Evolutionary conservation across 2,888 invertebrate genomes (phyloP), one percentile per base, ranked within the genome.

Genomic region (Taenaris catops): DNA sequence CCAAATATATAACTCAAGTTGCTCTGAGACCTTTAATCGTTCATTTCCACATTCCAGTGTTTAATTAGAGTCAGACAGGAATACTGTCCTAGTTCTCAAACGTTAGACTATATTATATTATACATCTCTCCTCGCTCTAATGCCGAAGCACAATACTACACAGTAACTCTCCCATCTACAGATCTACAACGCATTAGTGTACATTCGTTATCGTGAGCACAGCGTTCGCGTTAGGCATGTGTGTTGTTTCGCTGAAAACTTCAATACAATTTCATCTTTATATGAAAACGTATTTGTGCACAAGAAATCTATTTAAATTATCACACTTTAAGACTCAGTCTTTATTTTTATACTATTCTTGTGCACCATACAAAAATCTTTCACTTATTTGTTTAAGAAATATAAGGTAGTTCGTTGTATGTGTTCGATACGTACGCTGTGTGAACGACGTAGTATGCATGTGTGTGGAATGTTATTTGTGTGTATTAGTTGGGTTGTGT

Each of bases 51-150:
- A 37, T 39, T 39, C 35, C 32, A 17, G 12, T 18, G 25, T 38
- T 58, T 70, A 76, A 79, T 76, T 73, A 73, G 62, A 62, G 70
- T 60, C 65, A 66, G 61, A 55, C 68, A 63, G 69, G 73, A 72
- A 70, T 71, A 61, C 54, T 70, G 79, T 63, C 70, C 79, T 73
- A 80, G 72, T 76, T 83, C 64, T 69, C 64, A 69, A 73, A 74
- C 69, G 72, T 64, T 4, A 70, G 65, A 59, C 63, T 70, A 64
- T 68, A 64, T 73, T 53, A 63, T 71, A 65, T 63, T 62, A 75
- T 65, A 58, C 71, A 72, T 73, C 66, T 72, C 71, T 78, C 69
- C 68, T 75, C 74, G 79, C 76, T 81, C 79, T 78, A 75, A 64
- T 76, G 73, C 71, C 70, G 62, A 59, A 74, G 68, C 56, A 80